Evolutionary conservation across 2,888 invertebrate species (phyloP).

Genomic region (Athalia cordata): DNA sequence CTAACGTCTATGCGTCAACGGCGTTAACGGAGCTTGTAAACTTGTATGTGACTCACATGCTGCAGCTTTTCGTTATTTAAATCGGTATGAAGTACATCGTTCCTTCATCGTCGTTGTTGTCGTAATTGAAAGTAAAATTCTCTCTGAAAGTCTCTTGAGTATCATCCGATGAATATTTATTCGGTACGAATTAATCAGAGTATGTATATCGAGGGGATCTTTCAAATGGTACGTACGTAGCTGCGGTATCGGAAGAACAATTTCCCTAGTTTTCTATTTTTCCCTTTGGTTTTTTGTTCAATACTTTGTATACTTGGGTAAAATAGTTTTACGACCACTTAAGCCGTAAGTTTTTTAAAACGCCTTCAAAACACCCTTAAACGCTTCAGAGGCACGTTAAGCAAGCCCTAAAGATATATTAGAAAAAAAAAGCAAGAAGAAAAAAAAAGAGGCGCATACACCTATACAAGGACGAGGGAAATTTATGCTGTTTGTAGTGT

Average conservation of each 20-base stretch:
- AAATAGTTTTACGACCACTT: constrained; percentile 40
- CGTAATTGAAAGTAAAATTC: neutral
- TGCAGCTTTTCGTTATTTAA: neutral
- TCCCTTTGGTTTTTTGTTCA: neutral
- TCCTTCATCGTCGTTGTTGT: neutral
- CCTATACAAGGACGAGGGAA: constrained; percentile 51
- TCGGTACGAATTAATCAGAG: neutral
- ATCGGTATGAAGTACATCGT: neutral
- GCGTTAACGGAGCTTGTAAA: too few species aligned
- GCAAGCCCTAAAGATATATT: constrained; percentile 29
- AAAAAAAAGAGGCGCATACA: constrained; percentile 18
- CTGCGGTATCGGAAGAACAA: neutral
- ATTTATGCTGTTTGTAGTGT: constrained; percentile 73
- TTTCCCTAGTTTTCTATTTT: neutral
- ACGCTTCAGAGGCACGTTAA: constrained; percentile 21
- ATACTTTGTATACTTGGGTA: neutral
- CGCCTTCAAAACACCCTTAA: constrained; percentile 35
- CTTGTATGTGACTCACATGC: neutral
- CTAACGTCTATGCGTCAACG: too few species aligned
- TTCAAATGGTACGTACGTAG: neutral
- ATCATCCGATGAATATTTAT: neutral
- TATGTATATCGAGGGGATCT: constrained; percentile 4
- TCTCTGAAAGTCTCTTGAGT: too few species aligned
- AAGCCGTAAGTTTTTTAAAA: constrained; percentile 31
- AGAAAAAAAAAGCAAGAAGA: constrained; percentile 1